Base-by-base conservation (phyloP, 2,113 vertebrate species). In the Hymenochirus boettgeri region DNA sequence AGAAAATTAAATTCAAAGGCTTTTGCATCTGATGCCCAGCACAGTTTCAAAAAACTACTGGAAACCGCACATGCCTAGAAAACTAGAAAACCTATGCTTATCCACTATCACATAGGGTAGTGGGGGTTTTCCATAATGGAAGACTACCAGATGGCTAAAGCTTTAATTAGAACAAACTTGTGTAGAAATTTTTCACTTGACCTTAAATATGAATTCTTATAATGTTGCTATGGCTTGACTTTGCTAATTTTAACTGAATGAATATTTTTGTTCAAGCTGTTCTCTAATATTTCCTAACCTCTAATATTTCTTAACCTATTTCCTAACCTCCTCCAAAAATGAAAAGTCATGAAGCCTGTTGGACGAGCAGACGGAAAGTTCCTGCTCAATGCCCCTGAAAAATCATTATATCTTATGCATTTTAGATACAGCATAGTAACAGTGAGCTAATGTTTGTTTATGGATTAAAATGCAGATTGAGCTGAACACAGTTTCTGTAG, bases 231-330 rank as follows among this genome's bases (percentile, higher is more conserved):
- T 19, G 47, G 46, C 23, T 29, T 69, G 57, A 18, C n/a, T 47
- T 60, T 69, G 60, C 53, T 69, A 60, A 69, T 69, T 53, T 60
- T 7, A 45, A 53, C 60, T 35, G 59, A 60, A 69, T 53, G 48
- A 57, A 53, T 69, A 69, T 59, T 53, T 69, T 57, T 42, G 24
- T 45, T 69, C 65, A 69, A 69, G 56, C 65, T 69, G 65, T 69
- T 69, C 56, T 11, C 33, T 60, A 60, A 69, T 69, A 60, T 69
- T 53, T 53, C 22, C 57, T 60, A 45, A 60, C 47, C 65, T 60
- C 56, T 45, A 23, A 58, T 56, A 69, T 35, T 69, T 52, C 54
- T 37, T n/a, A n/a, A n/a, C n/a, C n/a, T 69, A 60, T 69, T 53
- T 53, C 22, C 57, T 60, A 45, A 60, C 47, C 65, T 60, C 56